phyloP scores from a whole-genome alignment of 2,797 vertebrate genomes.

The Lithobates sylvaticus region DNA sequence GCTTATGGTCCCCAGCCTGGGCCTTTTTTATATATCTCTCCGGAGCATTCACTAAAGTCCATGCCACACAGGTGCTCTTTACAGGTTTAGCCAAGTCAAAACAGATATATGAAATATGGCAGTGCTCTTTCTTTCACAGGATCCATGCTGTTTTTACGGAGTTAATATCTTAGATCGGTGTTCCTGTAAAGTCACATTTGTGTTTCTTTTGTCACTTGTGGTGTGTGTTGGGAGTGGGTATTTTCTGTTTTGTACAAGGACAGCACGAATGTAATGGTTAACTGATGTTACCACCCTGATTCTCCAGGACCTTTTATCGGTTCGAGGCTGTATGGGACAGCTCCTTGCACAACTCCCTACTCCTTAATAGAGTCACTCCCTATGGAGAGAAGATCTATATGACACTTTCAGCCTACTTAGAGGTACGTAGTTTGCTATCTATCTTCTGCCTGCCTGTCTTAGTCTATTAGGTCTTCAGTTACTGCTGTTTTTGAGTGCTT shows the following conservation, averaged over 20 bases:
- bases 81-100: no score
- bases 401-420: slow-evolving; percentile 97
- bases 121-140: background rate
- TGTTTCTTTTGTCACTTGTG: slow-evolving; percentile 14
- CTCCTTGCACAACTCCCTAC: slow-evolving; percentile 96
- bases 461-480: no score
- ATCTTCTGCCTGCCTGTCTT: background rate
- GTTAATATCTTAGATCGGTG: background rate
- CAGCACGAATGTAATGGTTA: background rate
- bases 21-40: no score
- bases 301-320: slow-evolving; percentile 91
- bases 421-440: slow-evolving; percentile 76
- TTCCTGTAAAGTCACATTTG: background rate
- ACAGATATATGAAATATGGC: no score
- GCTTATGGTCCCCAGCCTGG: no score
- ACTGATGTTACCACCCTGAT: background rate
- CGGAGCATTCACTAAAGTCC: no score
- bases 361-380: slow-evolving; percentile 94
- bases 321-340: slow-evolving; percentile 99
- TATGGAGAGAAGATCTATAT: slow-evolving; percentile 98
- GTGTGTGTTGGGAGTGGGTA: slow-evolving; percentile 1
- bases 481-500: no score
- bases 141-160: background rate
- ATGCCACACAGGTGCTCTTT: no score
- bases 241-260: background rate